Percentiles rank a stretch among this genome's conserved stretches.
phyloP scores from a whole-genome alignment of 2,113 vertebrate species.

The Anser cygnoides region DNA sequence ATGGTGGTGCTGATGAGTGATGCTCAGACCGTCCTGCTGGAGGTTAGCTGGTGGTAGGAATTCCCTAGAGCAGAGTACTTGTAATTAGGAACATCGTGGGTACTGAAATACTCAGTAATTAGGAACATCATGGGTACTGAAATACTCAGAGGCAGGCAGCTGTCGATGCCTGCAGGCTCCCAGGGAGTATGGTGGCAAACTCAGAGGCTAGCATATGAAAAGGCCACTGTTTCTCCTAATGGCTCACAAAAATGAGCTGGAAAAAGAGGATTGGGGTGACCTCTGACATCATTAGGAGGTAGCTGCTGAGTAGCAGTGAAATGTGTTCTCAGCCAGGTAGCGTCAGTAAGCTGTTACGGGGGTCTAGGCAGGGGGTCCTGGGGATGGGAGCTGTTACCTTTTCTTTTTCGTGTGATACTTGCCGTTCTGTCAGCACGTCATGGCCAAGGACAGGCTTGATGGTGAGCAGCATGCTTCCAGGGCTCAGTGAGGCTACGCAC shows the following conservation, averaged over 20 bases:
- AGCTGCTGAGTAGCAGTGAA: background rate
- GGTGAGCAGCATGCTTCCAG: background rate
- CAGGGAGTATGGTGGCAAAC: background rate
- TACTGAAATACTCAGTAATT: background rate
- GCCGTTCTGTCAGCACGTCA: accelerated
- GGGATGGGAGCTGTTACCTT: background rate
- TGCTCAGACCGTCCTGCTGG: background rate
- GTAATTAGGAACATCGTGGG: background rate
- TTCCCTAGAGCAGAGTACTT: background rate
- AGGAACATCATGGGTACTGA: background rate
- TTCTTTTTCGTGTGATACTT: accelerated
- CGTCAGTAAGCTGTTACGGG: background rate
- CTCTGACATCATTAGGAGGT: background rate
- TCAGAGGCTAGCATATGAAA: background rate
- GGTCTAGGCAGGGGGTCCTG: background rate
- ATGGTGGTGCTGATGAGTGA: background rate
- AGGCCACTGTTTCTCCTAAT: background rate
- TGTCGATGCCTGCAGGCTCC: background rate
- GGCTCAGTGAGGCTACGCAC: background rate
- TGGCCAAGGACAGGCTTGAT: background rate
- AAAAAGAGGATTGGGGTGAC: background rate
- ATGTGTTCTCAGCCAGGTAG: too few species aligned
- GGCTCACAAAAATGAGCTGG: background rate
- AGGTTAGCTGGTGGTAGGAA: background rate
- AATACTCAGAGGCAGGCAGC: conserved; percentile 50